A percentile compares a stretch with the other conserved stretches of the same genome.
These are phyloP conservation scores for Tiliacea citrago DNA, from an alignment of 2,888 invertebrate species.

Conservation along the genomic window DNA sequence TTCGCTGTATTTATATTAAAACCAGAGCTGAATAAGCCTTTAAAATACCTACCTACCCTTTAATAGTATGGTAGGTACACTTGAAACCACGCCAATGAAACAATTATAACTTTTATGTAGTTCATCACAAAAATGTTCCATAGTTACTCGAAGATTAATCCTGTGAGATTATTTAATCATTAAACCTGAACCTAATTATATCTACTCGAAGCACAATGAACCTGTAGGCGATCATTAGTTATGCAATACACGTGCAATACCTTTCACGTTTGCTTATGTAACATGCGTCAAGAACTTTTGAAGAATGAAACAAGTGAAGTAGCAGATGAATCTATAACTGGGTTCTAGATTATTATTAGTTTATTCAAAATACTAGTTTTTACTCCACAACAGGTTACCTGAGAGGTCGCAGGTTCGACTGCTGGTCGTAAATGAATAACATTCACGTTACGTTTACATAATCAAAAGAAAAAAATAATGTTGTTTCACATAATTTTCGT, in stretches of 20 bases:
- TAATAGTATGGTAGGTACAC: background rate
- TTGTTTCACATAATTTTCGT: too few relatives aligned
- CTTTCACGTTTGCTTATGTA: background rate
- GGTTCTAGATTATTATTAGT: background rate
- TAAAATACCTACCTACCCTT: background rate
- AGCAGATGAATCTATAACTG: too few relatives aligned
- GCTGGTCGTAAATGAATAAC: background rate
- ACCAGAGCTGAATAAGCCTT: background rate
- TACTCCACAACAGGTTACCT: too few relatives aligned
- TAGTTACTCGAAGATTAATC: background rate
- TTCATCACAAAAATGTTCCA: background rate
- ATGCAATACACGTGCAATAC: background rate
- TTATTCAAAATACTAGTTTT: too few relatives aligned
- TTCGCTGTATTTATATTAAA: background rate
- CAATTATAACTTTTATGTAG: background rate
- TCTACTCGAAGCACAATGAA: background rate
- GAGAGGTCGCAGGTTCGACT: background rate
- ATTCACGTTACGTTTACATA: too few relatives aligned
- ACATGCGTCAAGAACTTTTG: background rate
- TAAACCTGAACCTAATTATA: background rate
- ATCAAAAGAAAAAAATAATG: too few relatives aligned
- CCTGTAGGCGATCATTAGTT: background rate
- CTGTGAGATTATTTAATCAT: background rate
- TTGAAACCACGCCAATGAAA: background rate
- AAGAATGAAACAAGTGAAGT: background rate